Base-by-base conservation (phyloP, 2,797 vertebrate genomes). In the Macropodus opercularis region DNA sequence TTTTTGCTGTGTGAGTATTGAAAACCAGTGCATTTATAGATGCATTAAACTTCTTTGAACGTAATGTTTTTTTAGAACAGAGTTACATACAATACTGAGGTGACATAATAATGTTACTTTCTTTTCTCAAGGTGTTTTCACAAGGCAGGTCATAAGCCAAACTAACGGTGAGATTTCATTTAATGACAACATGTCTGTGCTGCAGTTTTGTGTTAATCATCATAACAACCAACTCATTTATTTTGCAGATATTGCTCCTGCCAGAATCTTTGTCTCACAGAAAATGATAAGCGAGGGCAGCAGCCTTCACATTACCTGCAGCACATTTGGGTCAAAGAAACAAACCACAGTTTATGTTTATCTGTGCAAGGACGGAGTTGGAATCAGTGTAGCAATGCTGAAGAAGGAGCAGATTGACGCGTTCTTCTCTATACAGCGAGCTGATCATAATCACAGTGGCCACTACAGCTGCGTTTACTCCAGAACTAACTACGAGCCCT, bases 381-480 rank as follows among this genome's bases (percentile, higher is more conserved):
- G 4, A 12, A 43, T 80, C 5, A 0, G 2, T 0, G 1, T 3
- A 48, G 2, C 9, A 5, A 0, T 0, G 3, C 57, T 42, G 51
- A 70, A 38, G 14, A 0, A 2, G 1, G 22, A 69, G 2, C 7
- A 3, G 6, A 2, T 1, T 32, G 75, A 88, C 8, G 36, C n/a
- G 6, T 2, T 0, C 27, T 76, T 91, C 39, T 35, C 0, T 19
- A 46, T 83, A 13, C 0, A 2, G 3, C 54, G 2, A 13, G 67
- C 71, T 8, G 1, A 3, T 9, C 43, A 10, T 12, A 0, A 69
- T 1, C 0, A 77, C 24, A 80, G 63, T 49, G 81, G 83, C 29
- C 69, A 3, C 13, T 89, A 87, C 47, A 84, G 75, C 64, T 89
- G 83, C 54, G 56, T 76, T 44, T 81, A 54, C 31, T 58, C 7